A percentile compares a stretch with the other conserved stretches of the same genome.
Conservation (phyloP, 92 coral and sea anemone species). For the Nematostella vectensis region DNA sequence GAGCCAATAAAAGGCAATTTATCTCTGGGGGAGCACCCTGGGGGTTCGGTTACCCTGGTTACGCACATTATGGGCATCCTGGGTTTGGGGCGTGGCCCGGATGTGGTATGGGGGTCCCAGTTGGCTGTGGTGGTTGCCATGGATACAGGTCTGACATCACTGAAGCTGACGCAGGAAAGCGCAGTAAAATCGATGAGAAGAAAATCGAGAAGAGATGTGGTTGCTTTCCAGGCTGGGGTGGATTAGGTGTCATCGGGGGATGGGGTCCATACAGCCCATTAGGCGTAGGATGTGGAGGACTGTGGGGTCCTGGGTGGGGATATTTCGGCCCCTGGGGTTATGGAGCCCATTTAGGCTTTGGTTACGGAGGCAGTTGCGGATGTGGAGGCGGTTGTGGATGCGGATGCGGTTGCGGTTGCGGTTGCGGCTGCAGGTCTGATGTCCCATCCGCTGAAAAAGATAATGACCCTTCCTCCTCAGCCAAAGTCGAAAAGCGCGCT, state of each 20-base stretch:
- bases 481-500: slow-evolving; percentile 25
- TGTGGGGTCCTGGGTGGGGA: slow-evolving; percentile 39
- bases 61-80: slow-evolving; percentile 77
- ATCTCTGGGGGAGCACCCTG: slow-evolving; percentile 42
- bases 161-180: slow-evolving; percentile 35
- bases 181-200: slow-evolving; percentile 29
- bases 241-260: slow-evolving; percentile 26
- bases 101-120: slow-evolving; percentile 34
- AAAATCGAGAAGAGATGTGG: slow-evolving; percentile 38
- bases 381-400: slow-evolving; percentile 10
- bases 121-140: slow-evolving; percentile 26
- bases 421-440: slow-evolving; percentile 9
- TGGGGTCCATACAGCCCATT: slow-evolving; percentile 26
- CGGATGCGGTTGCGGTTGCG: slow-evolving; percentile 12
- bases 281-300: slow-evolving; percentile 41
- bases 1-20: slow-evolving; percentile 42
- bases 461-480: slow-evolving; percentile 48
- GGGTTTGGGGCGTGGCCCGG: slow-evolving; percentile 63
- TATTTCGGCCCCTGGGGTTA: slow-evolving; percentile 4
- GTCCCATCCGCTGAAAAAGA: slow-evolving; percentile 11
- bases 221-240: slow-evolving; percentile 43
- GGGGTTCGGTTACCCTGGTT: slow-evolving; percentile 84
- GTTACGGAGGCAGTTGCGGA: not conserved
- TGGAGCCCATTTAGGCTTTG: not conserved
- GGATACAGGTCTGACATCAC: slow-evolving; percentile 59